Evolutionary conservation across 2,113 vertebrate genomes (phyloP).

Genomic region (Albula glossodonta): DNA sequence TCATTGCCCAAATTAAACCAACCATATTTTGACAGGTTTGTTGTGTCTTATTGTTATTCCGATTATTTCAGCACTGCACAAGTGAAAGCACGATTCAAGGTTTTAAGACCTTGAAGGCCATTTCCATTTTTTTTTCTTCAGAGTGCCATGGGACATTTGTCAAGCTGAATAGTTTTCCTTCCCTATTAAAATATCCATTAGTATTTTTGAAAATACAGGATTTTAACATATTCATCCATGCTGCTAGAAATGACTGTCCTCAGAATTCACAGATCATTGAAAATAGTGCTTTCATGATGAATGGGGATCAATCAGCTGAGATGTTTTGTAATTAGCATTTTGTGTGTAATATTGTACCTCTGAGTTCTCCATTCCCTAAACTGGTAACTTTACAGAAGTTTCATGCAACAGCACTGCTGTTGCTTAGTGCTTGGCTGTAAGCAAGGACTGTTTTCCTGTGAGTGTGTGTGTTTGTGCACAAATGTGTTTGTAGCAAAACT

Average conservation of each 20-base stretch:
- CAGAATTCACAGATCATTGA: neutral
- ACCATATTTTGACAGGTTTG: neutral
- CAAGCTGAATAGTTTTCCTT: neutral
- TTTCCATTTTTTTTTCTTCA: neutral
- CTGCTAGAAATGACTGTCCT: neutral
- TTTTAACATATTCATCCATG: neutral
- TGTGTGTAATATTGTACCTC: neutral
- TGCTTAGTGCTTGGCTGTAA: neutral
- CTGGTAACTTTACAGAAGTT: neutral
- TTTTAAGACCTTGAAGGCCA: neutral
- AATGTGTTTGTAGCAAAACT: slow-evolving; percentile 19
- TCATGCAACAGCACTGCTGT: neutral
- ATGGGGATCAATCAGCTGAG: neutral
- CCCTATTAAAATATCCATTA: neutral
- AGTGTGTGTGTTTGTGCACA: neutral
- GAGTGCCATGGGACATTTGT: too few species aligned
- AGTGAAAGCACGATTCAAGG: neutral
- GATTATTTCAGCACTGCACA: neutral
- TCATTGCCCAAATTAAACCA: too few species aligned
- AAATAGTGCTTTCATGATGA: neutral
- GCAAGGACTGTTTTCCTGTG: neutral
- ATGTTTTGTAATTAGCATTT: slow-evolving; percentile 6
- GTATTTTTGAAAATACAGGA: neutral
- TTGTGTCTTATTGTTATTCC: neutral
- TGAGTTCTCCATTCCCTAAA: neutral